These are phyloP conservation scores for Periphyllus acericola DNA, from an alignment of 2,888 invertebrate genomes.

Conservation along the genomic window DNA sequence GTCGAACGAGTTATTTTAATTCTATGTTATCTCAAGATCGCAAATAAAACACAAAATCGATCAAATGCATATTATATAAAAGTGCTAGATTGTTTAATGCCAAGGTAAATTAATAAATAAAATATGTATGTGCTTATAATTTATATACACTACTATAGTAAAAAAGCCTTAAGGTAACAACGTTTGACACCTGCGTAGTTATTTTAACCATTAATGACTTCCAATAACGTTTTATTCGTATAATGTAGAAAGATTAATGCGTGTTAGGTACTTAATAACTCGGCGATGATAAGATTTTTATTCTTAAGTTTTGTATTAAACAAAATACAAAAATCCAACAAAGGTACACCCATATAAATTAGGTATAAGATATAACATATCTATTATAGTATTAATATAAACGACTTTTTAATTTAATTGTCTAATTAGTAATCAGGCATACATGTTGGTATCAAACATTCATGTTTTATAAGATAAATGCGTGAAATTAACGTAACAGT, in stretches of 20 bases:
- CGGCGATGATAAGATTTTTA: no score
- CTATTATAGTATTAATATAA: background rate
- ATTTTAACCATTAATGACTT: background rate
- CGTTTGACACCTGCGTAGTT: background rate
- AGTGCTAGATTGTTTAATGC: background rate
- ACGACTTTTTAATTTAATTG: background rate
- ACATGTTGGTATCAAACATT: background rate
- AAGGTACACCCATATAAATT: no score
- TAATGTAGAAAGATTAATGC: background rate
- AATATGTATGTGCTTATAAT: no score
- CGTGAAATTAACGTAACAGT: background rate
- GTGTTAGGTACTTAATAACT: background rate
- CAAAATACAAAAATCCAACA: no score
- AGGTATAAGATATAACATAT: background rate
- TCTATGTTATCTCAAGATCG: background rate
- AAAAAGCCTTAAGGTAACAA: no score
- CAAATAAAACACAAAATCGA: background rate
- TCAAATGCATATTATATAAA: background rate
- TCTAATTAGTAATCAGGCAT: background rate
- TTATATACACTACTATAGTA: no score
- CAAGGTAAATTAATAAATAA: conserved; percentile 21
- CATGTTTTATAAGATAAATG: background rate
- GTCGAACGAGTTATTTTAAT: background rate
- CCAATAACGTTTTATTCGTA: background rate
- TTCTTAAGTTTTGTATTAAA: no score